A percentile compares a stretch with the other conserved stretches of the same genome.
Evolutionary conservation across 2,113 vertebrate genomes (phyloP).

Genomic region (Phycodurus eques): DNA sequence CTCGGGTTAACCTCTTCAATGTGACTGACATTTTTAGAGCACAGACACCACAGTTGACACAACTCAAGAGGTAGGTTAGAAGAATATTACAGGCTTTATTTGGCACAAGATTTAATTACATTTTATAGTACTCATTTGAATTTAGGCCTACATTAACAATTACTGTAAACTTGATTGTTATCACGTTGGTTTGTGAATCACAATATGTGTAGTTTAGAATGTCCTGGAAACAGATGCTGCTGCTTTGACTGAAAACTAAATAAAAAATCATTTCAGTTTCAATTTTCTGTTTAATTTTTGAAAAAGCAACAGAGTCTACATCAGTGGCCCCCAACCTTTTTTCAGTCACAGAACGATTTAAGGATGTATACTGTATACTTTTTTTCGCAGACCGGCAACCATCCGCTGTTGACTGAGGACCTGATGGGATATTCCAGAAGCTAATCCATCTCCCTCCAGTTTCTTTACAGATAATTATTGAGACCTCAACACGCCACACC

Average conservation of each 20-base stretch:
- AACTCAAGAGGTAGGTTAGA: conserved; percentile 54
- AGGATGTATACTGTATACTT: too few relatives aligned
- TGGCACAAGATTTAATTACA: conserved; percentile 43
- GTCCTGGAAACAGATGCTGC: conserved; percentile 34
- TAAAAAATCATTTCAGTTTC: not conserved
- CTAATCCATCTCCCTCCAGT: too few relatives aligned
- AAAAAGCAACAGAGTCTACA: too few relatives aligned
- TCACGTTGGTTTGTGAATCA: conserved; percentile 36
- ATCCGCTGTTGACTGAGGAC: too few relatives aligned
- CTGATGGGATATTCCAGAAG: too few relatives aligned
- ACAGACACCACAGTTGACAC: conserved; percentile 52
- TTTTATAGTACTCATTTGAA: conserved; percentile 46
- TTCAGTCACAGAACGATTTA: too few relatives aligned
- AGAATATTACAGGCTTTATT: conserved; percentile 53
- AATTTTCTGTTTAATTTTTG: not conserved
- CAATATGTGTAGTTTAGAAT: conserved; percentile 31
- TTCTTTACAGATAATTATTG: too few relatives aligned
- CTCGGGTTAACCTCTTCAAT: conserved; percentile 64
- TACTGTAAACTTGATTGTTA: conserved; percentile 36
- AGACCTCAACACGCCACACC: too few relatives aligned
- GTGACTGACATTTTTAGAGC: conserved; percentile 74
- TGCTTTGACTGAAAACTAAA: conserved; percentile 11
- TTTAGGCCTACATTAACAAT: conserved; percentile 50
- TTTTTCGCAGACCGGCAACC: too few relatives aligned
- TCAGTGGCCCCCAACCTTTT: too few relatives aligned